These are phyloP conservation scores for Catonia carolina DNA, from an alignment of 2,888 invertebrate species.

Conservation along the genomic window DNA sequence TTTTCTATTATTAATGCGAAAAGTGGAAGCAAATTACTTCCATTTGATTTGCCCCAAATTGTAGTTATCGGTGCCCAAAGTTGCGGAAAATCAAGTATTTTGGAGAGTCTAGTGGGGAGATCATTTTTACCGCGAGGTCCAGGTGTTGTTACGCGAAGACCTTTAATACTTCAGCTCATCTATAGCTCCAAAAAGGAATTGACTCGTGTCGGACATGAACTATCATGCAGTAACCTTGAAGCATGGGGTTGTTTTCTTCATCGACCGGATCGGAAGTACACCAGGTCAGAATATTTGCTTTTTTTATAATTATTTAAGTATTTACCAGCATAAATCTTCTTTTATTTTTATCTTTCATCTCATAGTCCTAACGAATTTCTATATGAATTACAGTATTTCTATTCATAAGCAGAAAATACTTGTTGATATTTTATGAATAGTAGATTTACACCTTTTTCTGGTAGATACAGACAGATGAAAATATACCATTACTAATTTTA, in stretches of 20 bases:
- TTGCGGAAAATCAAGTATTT: conserved; percentile 58
- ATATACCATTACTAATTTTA: no score
- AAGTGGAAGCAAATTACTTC: neutral
- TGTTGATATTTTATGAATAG: no score
- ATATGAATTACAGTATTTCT: no score
- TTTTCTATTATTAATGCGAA: no score
- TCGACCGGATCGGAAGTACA: conserved; percentile 43
- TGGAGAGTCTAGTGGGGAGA: conserved; percentile 55
- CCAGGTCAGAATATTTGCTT: neutral
- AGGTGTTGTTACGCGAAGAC: conserved; percentile 47
- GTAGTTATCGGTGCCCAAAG: conserved; percentile 58
- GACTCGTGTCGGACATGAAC: conserved; percentile 43
- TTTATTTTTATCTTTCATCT: no score
- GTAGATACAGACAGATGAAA: no score
- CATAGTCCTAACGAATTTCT: no score
- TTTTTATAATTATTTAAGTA: no score
- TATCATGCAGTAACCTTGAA: conserved; percentile 43
- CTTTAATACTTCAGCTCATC: conserved; percentile 55
- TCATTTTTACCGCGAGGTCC: conserved; percentile 56
- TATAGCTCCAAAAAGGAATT: conserved; percentile 47
- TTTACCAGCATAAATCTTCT: no score
- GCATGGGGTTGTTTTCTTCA: conserved; percentile 58
- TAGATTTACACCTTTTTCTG: no score
- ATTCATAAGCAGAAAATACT: no score
- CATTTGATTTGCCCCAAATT: conserved; percentile 48